Evolutionary conservation across 2,888 invertebrate genomes (phyloP), one percentile per base, ranked within the genome.

Genomic region (Ormia ochracea): DNA sequence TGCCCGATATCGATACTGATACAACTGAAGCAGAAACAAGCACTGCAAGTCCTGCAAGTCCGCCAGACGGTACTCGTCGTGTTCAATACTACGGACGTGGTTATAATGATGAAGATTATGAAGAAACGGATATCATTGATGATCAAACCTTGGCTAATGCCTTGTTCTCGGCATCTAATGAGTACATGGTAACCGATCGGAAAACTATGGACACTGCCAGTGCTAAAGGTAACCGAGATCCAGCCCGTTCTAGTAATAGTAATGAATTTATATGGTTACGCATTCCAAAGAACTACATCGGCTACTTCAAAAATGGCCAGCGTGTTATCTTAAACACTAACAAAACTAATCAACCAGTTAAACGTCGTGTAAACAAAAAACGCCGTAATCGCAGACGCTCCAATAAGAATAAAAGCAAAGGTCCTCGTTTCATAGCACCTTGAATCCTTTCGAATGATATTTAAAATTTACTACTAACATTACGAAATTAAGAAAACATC

Each of bases 301-400:
- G 85, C 50, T 87, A 86, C 78, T 89, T 88, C 81, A 85, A 86
- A 80, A 87, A 86, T 48, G 88, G 88, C 4, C 88, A 87, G 63
- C 86, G 85, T 52, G 84, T 87, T n/a, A 83, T 85, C 84, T 70
- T 88, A 19, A 87, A 85, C 63, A 56, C 52, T 9, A 58, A 61
- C 12, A 70, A 48, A 7, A 52, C 26, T 33, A 66, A 12, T 33
- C 82, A 84, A 1, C 82, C 83, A 7, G 52, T 6, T 50, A 86
- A 81, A 78, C 84, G 85, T n/a, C 86, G 87, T 17, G 84, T 84
- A 2, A 63, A 83, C n/a, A 81, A 82, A 28, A 86, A 81, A 66
- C 85, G 87, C 3, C 19, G 80, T 4, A 83, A 84, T 31, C 81
- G 78, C 63, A 84, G 83, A 21, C 84, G 87, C 61, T 77, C 82